Conservation (phyloP, 2,797 vertebrate genomes). For the Poeciliopsis infans region DNA sequence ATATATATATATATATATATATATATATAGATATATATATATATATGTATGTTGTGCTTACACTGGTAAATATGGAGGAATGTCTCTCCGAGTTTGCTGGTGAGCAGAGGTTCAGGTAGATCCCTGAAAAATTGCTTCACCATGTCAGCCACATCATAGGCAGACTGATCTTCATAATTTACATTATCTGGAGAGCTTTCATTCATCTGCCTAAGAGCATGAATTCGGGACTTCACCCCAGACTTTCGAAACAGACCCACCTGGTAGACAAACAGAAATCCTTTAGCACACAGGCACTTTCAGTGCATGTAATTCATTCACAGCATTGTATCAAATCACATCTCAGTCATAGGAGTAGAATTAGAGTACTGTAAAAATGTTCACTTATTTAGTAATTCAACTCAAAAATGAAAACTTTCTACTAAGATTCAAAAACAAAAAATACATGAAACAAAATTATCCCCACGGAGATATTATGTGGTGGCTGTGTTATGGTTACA, state of each 20-base stretch:
- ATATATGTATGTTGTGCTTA: slow-evolving; percentile 73
- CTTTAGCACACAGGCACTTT: slow-evolving; percentile 9
- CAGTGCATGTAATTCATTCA: background rate
- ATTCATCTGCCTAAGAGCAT: slow-evolving; percentile 93
- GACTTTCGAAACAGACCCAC: slow-evolving; percentile 98
- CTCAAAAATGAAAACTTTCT: background rate
- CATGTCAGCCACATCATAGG: slow-evolving; percentile 98
- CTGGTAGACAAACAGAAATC: slow-evolving; percentile 68
- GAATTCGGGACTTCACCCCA: slow-evolving; percentile 97
- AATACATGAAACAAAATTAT: background rate
- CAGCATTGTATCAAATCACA: background rate
- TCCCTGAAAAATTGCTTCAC: slow-evolving; percentile 99
- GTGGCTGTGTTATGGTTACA: background rate
- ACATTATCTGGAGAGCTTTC: slow-evolving; percentile 92
- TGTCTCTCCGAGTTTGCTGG: slow-evolving; percentile 96
- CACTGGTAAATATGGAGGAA: slow-evolving; percentile 99
- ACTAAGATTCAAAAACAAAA: background rate
- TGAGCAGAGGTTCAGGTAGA: slow-evolving; percentile 95
- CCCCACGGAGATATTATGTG: background rate
- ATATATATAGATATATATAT: too few relatives aligned
- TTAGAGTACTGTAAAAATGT: background rate
- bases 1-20: too few relatives aligned
- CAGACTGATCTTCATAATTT: slow-evolving; percentile 94
- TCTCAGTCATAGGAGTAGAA: background rate
- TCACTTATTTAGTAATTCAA: background rate